Base-by-base conservation (phyloP, 1,140 invertebrate species). In the Helicoverpa zea region DNA sequence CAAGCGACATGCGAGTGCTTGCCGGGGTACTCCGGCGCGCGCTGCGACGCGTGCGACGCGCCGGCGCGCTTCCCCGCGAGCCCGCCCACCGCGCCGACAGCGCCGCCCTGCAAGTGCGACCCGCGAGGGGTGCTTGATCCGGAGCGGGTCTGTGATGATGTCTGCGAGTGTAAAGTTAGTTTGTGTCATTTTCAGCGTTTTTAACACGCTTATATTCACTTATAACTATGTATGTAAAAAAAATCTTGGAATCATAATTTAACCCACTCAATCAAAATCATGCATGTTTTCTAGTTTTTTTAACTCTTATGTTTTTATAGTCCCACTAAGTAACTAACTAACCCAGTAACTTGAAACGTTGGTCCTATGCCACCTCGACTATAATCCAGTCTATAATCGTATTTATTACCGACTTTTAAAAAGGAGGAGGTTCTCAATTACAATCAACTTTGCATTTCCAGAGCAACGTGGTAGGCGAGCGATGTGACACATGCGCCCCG, bases 11-110 rank as follows among this genome's bases (percentile, higher is more conserved):
- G 99, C 89, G 96, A 96, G 56, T 99, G 99, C 91, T 96, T 96
- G 61, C 93, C 96, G 29, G 99, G 98, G 10, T 99, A 97, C 93
- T 96, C 96, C 43, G 99, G 99, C 0, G 89, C 94, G 13, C 96
- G 96, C 61, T 99, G 99, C 95, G 97, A 99, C 81, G 92, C 96
- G 23, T 99, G 99, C 94, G 97, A 97, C 0, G 98, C 98, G 11
- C 98, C 96, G 90, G 96, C 97, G 14, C 97, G 97, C 52, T 98
- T 97, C 92, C 98, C 98, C 0, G 93, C 96, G 43, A 99, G 98
- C 91, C 96, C 97, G 18, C 18, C 87, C 16, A 68, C 82, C 0
- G 90, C 88, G 0, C 18, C 87, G 16, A 68, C 82, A 0, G 90
- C 88, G 0, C 85, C 88, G 0, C 76, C 85, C 0, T 99, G 98